Evolutionary conservation across 2,888 invertebrate species (phyloP), one percentile per base, ranked within the genome.

Genomic region (Syrista parreyssii): DNA sequence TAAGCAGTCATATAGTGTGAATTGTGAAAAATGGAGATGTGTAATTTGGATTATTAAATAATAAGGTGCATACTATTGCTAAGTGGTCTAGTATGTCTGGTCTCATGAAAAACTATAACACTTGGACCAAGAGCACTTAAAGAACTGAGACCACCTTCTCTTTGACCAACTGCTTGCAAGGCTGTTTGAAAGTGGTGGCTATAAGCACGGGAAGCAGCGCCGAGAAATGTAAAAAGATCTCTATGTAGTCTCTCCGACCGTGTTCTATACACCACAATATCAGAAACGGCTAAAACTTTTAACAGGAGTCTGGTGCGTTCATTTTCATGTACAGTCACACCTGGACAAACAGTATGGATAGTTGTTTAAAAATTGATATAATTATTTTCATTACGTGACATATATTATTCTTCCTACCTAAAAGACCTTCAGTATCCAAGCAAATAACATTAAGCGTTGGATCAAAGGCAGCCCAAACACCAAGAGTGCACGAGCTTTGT

Each of bases 221-320:
- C 95, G 78, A 97, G 92, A 90, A 97, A 97, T 72, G 94, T 94
- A 88, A 95, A 96, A 93, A 97, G 93, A 89, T 97, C 96, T 81
- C 94, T 93, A 86, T 95, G 95, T 68, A 97, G 90, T 75, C 96
- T 93, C 87, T 96, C 96, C 0, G 96, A 94, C 78, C 95, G 93
- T 12, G 96, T 96, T 78, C 96, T 93, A 89, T 95, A 97, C 74
- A 97, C 94, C 0, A 96, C 94, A 81, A 97, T 93, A 91, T 97
- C 97, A 4, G 96, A 96, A 75, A 97, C 94, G 9, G 96, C 96
- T n/a, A 97, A 92, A 75, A 97, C 94, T 92, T 96, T 97, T 40
- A 97, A 91, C 74, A 97, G 91, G 76, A 97, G 93, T 75, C 96
- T 92, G 81, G 94, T 95, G 76, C 94, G 91, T 88, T 94, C 94